Conservation (phyloP, 1,140 invertebrate genomes). For the Nephila pilipes region DNA sequence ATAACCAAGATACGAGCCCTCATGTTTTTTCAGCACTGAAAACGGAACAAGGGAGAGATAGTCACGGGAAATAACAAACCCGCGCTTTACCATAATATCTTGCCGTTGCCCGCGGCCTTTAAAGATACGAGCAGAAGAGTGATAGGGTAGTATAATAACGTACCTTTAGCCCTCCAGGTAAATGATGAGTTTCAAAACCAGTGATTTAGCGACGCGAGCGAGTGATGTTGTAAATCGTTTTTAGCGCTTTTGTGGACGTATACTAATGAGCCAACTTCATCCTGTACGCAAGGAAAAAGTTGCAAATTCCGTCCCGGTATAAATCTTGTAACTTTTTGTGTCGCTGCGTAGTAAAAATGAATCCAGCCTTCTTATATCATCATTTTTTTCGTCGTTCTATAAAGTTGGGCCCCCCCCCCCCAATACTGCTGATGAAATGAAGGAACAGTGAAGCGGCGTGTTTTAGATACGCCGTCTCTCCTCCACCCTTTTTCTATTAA, state of each 20-base stretch:
- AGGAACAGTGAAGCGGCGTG: background rate
- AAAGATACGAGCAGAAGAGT: background rate
- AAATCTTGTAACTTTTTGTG: conserved; percentile 31
- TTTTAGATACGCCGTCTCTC: background rate
- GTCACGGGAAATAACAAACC: conserved; percentile 32
- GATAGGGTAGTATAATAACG: conserved; percentile 52
- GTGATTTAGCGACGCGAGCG: conserved; percentile 68
- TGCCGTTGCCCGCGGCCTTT: background rate
- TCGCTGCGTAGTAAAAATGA: background rate
- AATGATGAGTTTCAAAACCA: conserved; percentile 66
- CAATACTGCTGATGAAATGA: background rate
- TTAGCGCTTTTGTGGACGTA: conserved; percentile 69
- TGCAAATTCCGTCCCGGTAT: conserved; percentile 1
- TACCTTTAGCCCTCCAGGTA: conserved; percentile 34
- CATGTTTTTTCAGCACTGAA: conserved; percentile 5
- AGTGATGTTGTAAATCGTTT: conserved; percentile 73
- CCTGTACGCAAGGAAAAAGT: conserved; percentile 5
- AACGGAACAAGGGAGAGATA: background rate
- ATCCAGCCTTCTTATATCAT: background rate
- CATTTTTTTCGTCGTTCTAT: background rate
- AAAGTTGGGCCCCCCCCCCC: background rate
- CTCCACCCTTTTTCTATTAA: background rate
- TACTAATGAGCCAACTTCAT: conserved; percentile 71
- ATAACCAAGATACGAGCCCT: conserved; percentile 8
- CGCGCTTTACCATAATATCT: conserved; percentile 50